phyloP scores from a whole-genome alignment of 53 echinoderm and acorn worm species.

The Hippasteria phrygiana region DNA sequence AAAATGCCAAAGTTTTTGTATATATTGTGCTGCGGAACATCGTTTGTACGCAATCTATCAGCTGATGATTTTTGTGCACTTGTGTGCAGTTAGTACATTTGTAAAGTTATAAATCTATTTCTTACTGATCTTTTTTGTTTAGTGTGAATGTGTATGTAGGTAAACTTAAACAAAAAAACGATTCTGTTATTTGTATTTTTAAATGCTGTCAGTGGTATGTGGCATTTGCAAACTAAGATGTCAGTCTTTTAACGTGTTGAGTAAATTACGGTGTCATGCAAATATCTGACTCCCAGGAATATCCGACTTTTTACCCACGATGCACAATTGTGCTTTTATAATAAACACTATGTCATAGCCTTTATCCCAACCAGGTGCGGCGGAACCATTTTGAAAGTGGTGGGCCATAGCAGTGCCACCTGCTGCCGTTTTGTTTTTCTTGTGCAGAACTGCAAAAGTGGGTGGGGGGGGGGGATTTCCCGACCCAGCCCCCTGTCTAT shows the following conservation, averaged over 20 bases:
- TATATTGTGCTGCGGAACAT: not conserved
- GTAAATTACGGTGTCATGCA: not conserved
- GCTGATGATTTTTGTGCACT: not conserved
- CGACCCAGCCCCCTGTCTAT: no score
- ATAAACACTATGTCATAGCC: no score
- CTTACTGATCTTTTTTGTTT: not conserved
- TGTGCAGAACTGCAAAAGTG: no score
- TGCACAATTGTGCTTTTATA: no score
- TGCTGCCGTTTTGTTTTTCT: no score
- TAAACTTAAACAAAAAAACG: not conserved
- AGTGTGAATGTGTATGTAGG: not conserved
- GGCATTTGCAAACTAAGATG: not conserved
- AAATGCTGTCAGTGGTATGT: not conserved
- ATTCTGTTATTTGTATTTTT: not conserved
- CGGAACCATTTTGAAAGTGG: no score
- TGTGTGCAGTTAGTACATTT: not conserved
- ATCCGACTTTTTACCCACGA: no score
- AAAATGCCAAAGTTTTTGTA: slow-evolving; percentile 22
- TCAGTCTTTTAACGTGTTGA: not conserved
- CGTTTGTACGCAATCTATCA: not conserved
- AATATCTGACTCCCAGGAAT: no score
- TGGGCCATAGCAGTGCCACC: no score
- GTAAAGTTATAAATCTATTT: not conserved
- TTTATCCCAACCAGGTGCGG: no score
- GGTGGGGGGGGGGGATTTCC: no score